A percentile compares a stretch with the other conserved stretches of the same genome.
These are phyloP conservation scores for Clarias gariepinus DNA, from an alignment of 2,113 vertebrate species.

Conservation along the genomic window DNA sequence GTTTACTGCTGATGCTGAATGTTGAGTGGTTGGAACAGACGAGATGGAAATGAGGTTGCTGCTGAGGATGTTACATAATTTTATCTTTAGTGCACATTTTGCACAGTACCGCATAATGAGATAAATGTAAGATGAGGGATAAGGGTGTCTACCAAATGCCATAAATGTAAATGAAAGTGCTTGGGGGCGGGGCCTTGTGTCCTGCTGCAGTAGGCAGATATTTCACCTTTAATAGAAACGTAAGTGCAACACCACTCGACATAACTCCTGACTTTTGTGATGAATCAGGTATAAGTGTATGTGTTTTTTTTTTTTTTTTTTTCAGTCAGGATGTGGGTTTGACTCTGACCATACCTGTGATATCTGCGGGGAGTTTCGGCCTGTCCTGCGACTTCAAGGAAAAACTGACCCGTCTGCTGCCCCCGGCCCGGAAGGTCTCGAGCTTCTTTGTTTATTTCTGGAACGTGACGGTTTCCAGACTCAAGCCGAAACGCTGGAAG, in stretches of 20 bases:
- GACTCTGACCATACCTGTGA: constrained; percentile 82
- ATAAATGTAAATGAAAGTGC: neutral
- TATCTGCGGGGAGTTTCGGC: constrained; percentile 95
- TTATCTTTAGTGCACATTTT: too few relatives aligned
- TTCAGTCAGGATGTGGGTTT: constrained; percentile 77
- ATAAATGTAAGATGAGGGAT: too few relatives aligned
- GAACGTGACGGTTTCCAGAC: constrained; percentile 1
- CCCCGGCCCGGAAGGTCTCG: constrained; percentile 87
- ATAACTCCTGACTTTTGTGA: neutral
- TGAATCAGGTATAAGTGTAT: too few relatives aligned
- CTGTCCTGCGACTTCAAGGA: constrained; percentile 89
- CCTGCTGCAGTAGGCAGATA: neutral
- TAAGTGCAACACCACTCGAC: neutral
- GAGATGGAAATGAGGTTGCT: too few relatives aligned
- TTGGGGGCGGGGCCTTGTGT: neutral
- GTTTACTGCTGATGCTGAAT: too few relatives aligned
- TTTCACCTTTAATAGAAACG: neutral
- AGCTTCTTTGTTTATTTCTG: constrained; percentile 82
- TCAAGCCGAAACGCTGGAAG: constrained; percentile 77
- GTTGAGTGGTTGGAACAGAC: too few relatives aligned
- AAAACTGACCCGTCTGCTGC: constrained; percentile 85
- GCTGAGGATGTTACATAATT: too few relatives aligned
- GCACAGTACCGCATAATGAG: too few relatives aligned
- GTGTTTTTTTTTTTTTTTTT: constrained; percentile 26
- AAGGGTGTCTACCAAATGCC: too few relatives aligned